Evolutionary conservation across 2,888 invertebrate species (phyloP), one percentile per base, ranked within the genome.

Genomic region (Anorthoa munda): DNA sequence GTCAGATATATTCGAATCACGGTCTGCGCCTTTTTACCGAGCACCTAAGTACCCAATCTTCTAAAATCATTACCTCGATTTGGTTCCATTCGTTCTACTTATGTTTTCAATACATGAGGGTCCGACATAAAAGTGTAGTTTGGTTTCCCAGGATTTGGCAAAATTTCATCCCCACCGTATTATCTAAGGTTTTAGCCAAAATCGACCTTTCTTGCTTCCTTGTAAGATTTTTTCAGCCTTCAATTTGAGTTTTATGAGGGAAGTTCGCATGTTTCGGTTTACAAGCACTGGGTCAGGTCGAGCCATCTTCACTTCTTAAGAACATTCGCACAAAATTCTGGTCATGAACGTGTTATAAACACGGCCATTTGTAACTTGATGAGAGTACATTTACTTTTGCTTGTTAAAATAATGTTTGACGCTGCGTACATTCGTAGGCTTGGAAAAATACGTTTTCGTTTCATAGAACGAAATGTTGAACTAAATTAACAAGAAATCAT

Each of bases 321-420:
- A 75, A 75, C 51, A 68, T 84, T 66, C 53, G 61, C 64, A 69
- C 61, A 73, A 77, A 78, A 84, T 84, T 84, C 83, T 69, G 68
- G 83, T 82, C 84, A 84, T 82, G 84, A 84, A 78, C 74, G 65
- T 70, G 78, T 79, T 71, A 84, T 84, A 84, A 84, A 84, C 83
- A 83, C 75, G 12, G 72, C 63, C 50, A 73, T 81, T 78, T 82
- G 77, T 73, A 72, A 75, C 68, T 66, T 71, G 67, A 83, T 73
- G 81, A 72, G 72, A 72, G 60, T 70, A 75, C 84, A 67, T 77
- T 79, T 82, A 76, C 70, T 71, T 77, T 59, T 58, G 66, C 79
- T 83, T 76, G 74, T 79, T 79, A 70, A 66, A 73, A 59, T 67
- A 76, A 72, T 72, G 81, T 50, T 31, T 64, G n/a, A 64, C n/a